Percentiles rank a stretch among this genome's conserved stretches.
phyloP scores from a whole-genome alignment of 2,113 vertebrate species.

The Perccottus glenii region DNA sequence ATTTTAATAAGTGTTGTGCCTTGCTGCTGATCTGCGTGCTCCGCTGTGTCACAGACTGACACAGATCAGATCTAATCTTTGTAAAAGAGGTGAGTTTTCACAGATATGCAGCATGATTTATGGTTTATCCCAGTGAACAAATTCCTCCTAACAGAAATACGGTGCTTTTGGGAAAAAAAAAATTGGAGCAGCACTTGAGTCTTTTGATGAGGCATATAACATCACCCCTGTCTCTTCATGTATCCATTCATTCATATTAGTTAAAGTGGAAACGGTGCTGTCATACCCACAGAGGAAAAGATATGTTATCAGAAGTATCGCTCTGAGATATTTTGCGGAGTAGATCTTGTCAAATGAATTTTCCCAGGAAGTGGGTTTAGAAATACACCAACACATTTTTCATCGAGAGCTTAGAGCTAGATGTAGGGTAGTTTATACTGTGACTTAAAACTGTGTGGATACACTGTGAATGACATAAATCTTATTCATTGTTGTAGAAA shows the following conservation, averaged over 20 bases:
- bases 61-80: conserved; percentile 60
- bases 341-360: conserved; percentile 61
- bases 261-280: conserved; percentile 58
- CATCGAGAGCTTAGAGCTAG: conserved; percentile 37
- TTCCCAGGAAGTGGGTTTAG: conserved; percentile 53
- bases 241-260: conserved; percentile 68
- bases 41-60: conserved; percentile 45
- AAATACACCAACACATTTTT: conserved; percentile 55
- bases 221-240: conserved; percentile 59
- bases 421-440: conserved; percentile 37
- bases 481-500: conserved; percentile 38
- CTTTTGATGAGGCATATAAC: conserved; percentile 59
- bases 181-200: conserved; percentile 54
- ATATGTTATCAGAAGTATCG: conserved; percentile 67
- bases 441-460: conserved; percentile 39
- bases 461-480: conserved; percentile 31
- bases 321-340: conserved; percentile 56
- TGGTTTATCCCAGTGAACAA: conserved; percentile 60
- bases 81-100: conserved; percentile 46
- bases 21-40: conserved; percentile 37
- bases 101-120: conserved; percentile 57
- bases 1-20: conserved; percentile 49
- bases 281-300: conserved; percentile 53
- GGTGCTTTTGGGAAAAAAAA: conserved; percentile 9
- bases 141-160: conserved; percentile 59